Evolutionary conservation across 2,888 invertebrate species (phyloP), one percentile per base, ranked within the genome.

Genomic region (Gymnoscelis rufifasciata): DNA sequence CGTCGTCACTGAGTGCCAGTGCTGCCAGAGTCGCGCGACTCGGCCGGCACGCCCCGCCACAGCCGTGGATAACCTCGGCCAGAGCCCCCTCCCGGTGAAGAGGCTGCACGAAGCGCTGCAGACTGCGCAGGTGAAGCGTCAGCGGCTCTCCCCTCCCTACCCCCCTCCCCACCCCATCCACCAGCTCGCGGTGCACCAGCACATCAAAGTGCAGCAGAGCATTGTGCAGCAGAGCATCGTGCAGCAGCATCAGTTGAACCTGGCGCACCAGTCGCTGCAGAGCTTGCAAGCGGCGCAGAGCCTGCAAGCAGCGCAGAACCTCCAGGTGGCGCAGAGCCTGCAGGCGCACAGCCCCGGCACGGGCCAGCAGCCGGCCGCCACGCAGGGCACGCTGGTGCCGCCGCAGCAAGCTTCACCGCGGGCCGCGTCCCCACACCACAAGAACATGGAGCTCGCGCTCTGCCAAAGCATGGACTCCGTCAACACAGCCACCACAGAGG

Each of bases 391-490:
- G 68, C 78, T 83, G 78, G 81, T 81, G 71, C 74, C 88, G 60
- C 81, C 86, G 70, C 84, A 82, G 75, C 84, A 83, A 64, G 72
- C 83, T 47, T 84, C 87, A 56, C 83, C 83, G 71, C 72, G 80
- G 57, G 59, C 83, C 57, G 59, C 71, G 47, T 83, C 84, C 43
- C 82, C 87, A 48, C 86, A 83, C 52, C 83, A 87, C 70, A 84
- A 88, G 79, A 86, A 66, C 68, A 89, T 89, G 89, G 89, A 89
- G 75, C 90, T 93, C 78, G 94, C 96, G 72, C 91, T 95, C 75
- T 97, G 97, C 81, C 97, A 97, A 90, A 97, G 97, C 90, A 97
- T 97, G 97, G 97, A 97, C 90, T 97, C 97, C 71, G 97, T 97
- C 80, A 97, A 97, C 90, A 97, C 97, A 68, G 93, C 94, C 77